Evolutionary conservation across 2,888 invertebrate species (phyloP).

Genomic region (Ditula angustiorana): DNA sequence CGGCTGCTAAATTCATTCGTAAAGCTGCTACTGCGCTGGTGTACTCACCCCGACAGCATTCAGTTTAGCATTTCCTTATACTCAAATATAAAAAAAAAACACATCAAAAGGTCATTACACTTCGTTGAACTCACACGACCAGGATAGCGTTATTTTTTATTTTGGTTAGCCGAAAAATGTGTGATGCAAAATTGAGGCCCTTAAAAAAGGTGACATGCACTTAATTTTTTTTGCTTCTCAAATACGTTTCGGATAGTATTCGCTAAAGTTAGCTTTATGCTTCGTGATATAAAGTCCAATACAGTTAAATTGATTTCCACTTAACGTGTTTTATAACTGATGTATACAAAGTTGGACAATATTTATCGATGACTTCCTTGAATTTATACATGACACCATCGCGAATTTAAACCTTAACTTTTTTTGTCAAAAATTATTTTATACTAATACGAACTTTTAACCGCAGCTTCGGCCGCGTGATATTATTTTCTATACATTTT

Average conservation of each 20-base stretch:
- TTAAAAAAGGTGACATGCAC: conserved; percentile 12
- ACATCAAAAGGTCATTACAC: conserved; percentile 5
- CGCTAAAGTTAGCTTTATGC: neutral
- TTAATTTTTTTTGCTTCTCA: neutral
- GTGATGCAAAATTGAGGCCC: neutral
- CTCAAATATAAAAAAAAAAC: neutral
- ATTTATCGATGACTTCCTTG: conserved; percentile 2
- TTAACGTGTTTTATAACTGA: neutral
- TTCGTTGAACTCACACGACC: conserved; percentile 9
- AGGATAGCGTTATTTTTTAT: neutral
- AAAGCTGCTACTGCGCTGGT: too few species aligned
- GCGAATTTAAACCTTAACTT: too few species aligned
- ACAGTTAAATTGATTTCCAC: neutral
- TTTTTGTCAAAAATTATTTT: too few species aligned
- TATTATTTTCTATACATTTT: too few species aligned
- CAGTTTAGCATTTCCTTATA: neutral
- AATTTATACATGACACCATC: neutral
- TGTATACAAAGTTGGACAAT: neutral
- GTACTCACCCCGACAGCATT: too few species aligned
- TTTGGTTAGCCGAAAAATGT: neutral
- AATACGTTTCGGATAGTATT: neutral
- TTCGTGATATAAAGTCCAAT: neutral
- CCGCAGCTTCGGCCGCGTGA: too few species aligned
- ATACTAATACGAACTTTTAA: too few species aligned
- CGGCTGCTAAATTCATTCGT: too few species aligned